These are phyloP conservation scores for Beaufortia kweichowensis DNA, from an alignment of 2,113 vertebrate genomes.

Conservation along the genomic window DNA sequence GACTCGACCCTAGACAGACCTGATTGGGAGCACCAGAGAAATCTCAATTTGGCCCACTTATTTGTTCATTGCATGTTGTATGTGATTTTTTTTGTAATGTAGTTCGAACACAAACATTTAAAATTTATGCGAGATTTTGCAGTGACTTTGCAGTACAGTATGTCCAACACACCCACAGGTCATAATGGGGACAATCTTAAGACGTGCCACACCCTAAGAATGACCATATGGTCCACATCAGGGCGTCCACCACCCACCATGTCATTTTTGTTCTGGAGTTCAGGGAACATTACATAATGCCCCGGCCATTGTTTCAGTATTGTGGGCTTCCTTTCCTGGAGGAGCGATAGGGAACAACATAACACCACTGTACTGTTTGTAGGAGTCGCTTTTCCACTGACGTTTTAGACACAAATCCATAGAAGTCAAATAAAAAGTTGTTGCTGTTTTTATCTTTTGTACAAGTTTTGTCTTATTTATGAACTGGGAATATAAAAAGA, in stretches of 20 bases:
- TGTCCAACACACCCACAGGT: neutral
- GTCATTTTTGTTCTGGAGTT: slow-evolving; percentile 49
- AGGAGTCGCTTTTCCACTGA: neutral
- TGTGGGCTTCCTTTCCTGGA: slow-evolving; percentile 64
- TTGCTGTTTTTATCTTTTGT: neutral
- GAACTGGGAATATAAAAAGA: no score
- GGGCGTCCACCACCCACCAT: slow-evolving; percentile 29
- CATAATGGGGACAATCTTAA: neutral
- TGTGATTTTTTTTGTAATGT: no score
- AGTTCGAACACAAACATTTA: no score
- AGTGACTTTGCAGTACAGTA: neutral
- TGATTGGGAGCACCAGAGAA: no score
- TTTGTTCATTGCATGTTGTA: no score
- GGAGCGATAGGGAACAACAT: slow-evolving; percentile 28
- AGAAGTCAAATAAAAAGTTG: neutral
- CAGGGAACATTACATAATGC: slow-evolving; percentile 57
- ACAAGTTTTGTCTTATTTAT: no score
- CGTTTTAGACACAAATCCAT: neutral
- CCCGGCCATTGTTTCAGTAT: slow-evolving; percentile 67
- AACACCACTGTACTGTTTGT: neutral
- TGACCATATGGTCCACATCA: slow-evolving; percentile 34
- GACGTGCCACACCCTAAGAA: slow-evolving; percentile 6
- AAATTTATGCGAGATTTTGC: no score
- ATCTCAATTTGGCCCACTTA: no score
- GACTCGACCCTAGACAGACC: no score